phyloP scores from a whole-genome alignment of 23 tunicate genomes.

The Halocynthia aurantium region DNA sequence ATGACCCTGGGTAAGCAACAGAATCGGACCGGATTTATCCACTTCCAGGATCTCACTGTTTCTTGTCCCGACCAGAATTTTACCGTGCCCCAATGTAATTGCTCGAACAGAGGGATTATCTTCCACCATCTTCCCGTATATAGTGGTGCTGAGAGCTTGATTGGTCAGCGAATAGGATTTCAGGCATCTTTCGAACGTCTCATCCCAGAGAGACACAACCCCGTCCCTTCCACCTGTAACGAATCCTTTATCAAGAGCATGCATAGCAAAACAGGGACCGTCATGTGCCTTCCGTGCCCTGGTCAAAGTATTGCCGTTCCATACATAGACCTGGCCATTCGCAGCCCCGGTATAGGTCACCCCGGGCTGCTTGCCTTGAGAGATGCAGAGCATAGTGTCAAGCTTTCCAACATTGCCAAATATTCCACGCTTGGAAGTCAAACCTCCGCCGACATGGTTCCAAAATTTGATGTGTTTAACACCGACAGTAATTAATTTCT shows the following conservation, averaged over 20 bases:
- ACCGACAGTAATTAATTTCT: conserved; percentile 74
- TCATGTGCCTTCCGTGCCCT: conserved; percentile 86
- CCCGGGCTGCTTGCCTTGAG: conserved; percentile 53
- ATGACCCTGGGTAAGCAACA: conserved; percentile 77
- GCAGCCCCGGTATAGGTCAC: conserved; percentile 72
- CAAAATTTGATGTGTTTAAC: conserved; percentile 97
- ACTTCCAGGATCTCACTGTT: conserved; percentile 87
- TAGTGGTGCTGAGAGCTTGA: conserved; percentile 31
- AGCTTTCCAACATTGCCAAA: conserved; percentile 75
- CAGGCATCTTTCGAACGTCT: conserved; percentile 50
- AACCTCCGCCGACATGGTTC: conserved; percentile 93
- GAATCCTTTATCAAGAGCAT: conserved; percentile 92
- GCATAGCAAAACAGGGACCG: conserved; percentile 93
- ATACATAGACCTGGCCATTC: conserved; percentile 79
- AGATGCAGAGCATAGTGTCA: conserved; percentile 85
- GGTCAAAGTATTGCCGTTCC: conserved; percentile 56
- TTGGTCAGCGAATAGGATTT: conserved; percentile 51
- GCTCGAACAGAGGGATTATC: conserved; percentile 91
- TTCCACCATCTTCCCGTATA: conserved; percentile 54
- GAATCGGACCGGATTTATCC: conserved; percentile 76
- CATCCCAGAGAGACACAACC: conserved; percentile 80
- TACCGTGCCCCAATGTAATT: conserved; percentile 68
- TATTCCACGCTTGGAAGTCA: conserved; percentile 73
- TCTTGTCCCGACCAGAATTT: conserved; percentile 80
- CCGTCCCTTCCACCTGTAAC: conserved; percentile 97